Evolutionary conservation across 2,797 vertebrate genomes (phyloP).

Genomic region (Antennarius maculatus): DNA sequence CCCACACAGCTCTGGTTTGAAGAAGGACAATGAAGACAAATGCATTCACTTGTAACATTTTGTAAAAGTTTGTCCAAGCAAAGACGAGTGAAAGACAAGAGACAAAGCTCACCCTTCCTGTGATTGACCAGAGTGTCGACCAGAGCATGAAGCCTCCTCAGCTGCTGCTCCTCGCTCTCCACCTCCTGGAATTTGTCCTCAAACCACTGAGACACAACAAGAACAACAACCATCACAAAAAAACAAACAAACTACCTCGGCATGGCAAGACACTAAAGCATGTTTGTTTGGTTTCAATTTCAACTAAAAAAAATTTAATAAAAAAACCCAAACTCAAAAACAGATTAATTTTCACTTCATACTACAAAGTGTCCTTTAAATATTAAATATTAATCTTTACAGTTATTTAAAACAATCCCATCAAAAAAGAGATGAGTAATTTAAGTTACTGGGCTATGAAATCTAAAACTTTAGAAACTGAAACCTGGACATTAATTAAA

Average conservation of each 20-base stretch:
- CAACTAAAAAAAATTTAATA: not conserved
- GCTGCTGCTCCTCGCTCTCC: slow-evolving; percentile 92
- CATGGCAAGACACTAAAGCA: not conserved
- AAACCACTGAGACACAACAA: slow-evolving; percentile 88
- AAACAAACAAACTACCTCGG: not conserved
- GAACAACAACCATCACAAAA: not conserved
- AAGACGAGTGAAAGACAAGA: not conserved
- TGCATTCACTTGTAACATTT: slow-evolving; percentile 10
- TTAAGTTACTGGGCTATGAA: no score
- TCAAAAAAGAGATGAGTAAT: no score
- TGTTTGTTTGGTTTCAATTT: not conserved
- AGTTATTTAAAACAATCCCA: not conserved
- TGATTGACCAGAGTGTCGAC: slow-evolving; percentile 93
- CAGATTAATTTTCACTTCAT: not conserved
- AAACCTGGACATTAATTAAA: no score
- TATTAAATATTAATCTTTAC: not conserved
- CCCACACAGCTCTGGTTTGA: slow-evolving; percentile 83
- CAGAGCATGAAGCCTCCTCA: slow-evolving; percentile 90
- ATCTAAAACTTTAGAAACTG: not conserved
- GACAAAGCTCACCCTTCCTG: slow-evolving; percentile 88
- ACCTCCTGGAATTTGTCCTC: slow-evolving; percentile 97
- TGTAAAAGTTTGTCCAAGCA: not conserved
- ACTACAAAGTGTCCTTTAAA: not conserved
- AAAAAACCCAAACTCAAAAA: not conserved
- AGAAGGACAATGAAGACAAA: slow-evolving; percentile 9